phyloP scores from a whole-genome alignment of 2,113 vertebrate genomes.

The Polypterus senegalus region DNA sequence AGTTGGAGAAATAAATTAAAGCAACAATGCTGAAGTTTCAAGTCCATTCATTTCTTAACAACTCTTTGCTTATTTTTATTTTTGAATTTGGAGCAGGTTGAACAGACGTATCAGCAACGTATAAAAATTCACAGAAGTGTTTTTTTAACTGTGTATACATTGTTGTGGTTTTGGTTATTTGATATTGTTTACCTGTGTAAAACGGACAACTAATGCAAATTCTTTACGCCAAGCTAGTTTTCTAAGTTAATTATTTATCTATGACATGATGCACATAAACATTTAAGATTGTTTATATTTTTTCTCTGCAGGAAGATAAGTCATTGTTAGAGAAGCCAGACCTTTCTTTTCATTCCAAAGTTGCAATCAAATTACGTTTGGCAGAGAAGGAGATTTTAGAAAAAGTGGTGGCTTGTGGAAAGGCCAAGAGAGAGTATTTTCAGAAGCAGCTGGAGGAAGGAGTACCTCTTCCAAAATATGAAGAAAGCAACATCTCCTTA shows the following conservation, averaged over 20 bases:
- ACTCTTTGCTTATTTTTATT: too few species aligned
- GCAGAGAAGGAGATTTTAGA: slow-evolving; percentile 91
- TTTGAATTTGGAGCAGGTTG: too few species aligned
- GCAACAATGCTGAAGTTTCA: too few species aligned
- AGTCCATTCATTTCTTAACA: too few species aligned
- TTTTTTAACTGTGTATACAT: too few species aligned
- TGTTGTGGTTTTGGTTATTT: slow-evolving; percentile 23
- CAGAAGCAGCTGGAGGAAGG: slow-evolving; percentile 59
- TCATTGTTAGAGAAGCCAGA: slow-evolving; percentile 58
- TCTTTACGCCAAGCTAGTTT: neutral
- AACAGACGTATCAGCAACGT: too few species aligned
- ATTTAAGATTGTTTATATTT: slow-evolving; percentile 1
- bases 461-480: slow-evolving; percentile 58
- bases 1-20: too few species aligned
- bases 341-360: slow-evolving; percentile 57
- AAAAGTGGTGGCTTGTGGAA: slow-evolving; percentile 59
- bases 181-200: slow-evolving; percentile 31
- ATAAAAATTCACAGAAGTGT: too few species aligned
- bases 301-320: slow-evolving; percentile 61
- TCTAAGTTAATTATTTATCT: too few species aligned
- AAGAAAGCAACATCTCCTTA: slow-evolving; percentile 72
- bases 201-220: slow-evolving; percentile 13
- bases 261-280: neutral
- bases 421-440: slow-evolving; percentile 57
- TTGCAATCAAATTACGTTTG: slow-evolving; percentile 76